Base-by-base conservation (phyloP, 2,888 invertebrate genomes). In the Andrena fulva region DNA sequence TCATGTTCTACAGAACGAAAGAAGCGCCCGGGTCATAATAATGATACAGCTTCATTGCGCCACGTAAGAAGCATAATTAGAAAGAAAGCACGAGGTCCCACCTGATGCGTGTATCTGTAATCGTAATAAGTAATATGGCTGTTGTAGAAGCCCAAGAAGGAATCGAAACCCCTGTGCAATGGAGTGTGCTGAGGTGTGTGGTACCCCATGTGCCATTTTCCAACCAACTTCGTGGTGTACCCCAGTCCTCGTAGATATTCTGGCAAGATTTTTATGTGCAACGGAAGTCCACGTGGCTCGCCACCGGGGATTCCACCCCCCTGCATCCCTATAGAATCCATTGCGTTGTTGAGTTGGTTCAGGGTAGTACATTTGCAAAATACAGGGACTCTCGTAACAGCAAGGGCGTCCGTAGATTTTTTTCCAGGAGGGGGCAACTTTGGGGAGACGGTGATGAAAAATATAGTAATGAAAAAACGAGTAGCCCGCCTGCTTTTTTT, bases 61-160 rank as follows among this genome's bases (percentile, higher is more conserved):
- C 7, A 6, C 52, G 7, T 20, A 20, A 12, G 2, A 12, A 12
- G 12, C 12, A 6, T 10, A 20, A 42, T 12, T 24, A 12, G 3
- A 63, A 24, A 3, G 7, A 27, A 24, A 10, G 29, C 7, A 2
- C 7, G 16, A 5, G 42, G 0, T 50, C 67, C 64, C 52, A 89
- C 88, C 83, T 88, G 81, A 79, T 83, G 77, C 2, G 87, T 81
- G 12, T 95, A 94, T 31, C 95, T 95, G 85, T 96, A 96, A 88
- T 97, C 96, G 90, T 96, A 97, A 92, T 98, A 99, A 91, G 98
- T 98, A 76, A 97, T 96, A 86, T 96, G 96, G 5, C 97, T 98
- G 77, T 97, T 97, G 95, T 97, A 97, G 92, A 98, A 98, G 1
- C 99, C 99, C 91, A 96, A 97, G 92, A 98, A 97, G 8, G 96